Percentiles rank a stretch among this genome's conserved stretches.
Conservation (phyloP, 2,113 vertebrate species). For the Cranoglanis bouderius region DNA sequence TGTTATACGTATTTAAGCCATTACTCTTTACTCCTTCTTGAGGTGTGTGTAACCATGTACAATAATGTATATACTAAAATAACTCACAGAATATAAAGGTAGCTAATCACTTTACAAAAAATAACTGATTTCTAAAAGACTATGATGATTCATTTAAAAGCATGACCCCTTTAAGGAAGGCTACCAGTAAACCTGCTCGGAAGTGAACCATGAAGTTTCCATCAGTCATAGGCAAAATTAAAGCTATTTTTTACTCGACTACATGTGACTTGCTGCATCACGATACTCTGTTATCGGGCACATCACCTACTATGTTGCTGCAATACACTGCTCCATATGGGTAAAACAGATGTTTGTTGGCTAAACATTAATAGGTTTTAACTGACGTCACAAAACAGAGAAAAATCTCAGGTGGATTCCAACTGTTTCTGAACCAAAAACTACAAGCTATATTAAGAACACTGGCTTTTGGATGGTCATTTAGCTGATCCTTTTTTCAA, state of each 20-base stretch:
- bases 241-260: slow-evolving; percentile 7
- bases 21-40: not conserved
- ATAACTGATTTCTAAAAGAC: not conserved
- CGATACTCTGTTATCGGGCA: not conserved
- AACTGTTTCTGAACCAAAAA: not conserved
- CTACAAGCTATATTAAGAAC: not conserved
- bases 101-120: not conserved
- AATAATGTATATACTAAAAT: not conserved
- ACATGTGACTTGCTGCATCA: not conserved
- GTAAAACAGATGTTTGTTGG: not conserved
- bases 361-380: not conserved
- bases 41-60: not conserved
- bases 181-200: not conserved
- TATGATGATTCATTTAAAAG: not conserved
- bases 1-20: not conserved
- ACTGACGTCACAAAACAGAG: not conserved
- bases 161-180: not conserved
- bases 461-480: not conserved
- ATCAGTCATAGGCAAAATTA: slow-evolving; percentile 17
- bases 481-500: not conserved
- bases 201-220: slow-evolving; percentile 38
- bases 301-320: not conserved
- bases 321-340: not conserved
- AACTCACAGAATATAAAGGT: not conserved
- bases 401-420: not conserved